Evolutionary conservation across 2,888 invertebrate species (phyloP), one percentile per base, ranked within the genome.

Genomic region (Epistrophe grossulariae): DNA sequence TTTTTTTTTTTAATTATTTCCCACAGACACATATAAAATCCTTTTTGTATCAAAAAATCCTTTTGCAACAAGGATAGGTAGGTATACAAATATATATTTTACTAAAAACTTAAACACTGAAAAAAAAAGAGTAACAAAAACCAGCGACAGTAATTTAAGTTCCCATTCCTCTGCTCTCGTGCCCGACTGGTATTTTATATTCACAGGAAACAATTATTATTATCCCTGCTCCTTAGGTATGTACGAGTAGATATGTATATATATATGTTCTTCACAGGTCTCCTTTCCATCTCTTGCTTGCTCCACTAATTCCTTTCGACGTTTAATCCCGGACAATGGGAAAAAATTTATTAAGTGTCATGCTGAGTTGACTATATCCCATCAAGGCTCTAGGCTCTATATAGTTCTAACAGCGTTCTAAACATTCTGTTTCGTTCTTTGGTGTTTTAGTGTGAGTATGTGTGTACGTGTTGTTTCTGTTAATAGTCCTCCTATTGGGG

Each of bases 301-400:
- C 73, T 77, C 45, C 66, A 77, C 76, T 84, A 84, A 81, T 77
- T 81, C 77, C 57, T 78, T 78, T 78, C 72, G 81, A 81, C 78
- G 59, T 73, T 81, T 81, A 78, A 85, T 85, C 85, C 81, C 70
- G 81, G 81, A 81, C 85, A 85, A 81, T 81, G 73, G 52, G 38
- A 52, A 50, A 52, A 66, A 78, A 85, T 74, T 85, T 85, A 81
- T 85, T 78, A 85, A 85, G 85, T 81, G 85, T 85, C 85, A 78
- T 81, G 78, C 62, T 70, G 77, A 80, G 77, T 85, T 85, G 78
- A 81, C 78, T 81, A 78, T 78, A 78, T 78, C 77, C 50, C 84
- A 81, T 77, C 77, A 76, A 66, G 76, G 45, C 60, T 74, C 40
- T 50, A 35, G 35, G 60, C 60, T 40, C 60, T 60, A 7, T 7